Percentiles rank a stretch among this genome's conserved stretches.
phyloP scores from a whole-genome alignment of 2,888 invertebrate genomes.

The Volucella inanis region DNA sequence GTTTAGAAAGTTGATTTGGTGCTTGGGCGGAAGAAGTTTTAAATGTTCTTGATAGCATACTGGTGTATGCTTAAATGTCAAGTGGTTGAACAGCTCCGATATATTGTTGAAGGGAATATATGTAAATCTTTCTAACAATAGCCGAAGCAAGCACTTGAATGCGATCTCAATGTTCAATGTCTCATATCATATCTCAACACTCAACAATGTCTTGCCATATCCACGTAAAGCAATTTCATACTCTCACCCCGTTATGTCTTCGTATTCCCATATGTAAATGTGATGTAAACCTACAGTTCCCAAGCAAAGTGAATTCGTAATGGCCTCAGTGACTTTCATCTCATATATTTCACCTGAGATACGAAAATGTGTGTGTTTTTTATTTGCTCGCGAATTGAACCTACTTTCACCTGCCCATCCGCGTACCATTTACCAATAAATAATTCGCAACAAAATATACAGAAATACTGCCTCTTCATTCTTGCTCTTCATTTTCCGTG shows the following conservation, averaged over 20 bases:
- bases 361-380: too few relatives aligned
- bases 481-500: background rate
- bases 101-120: too few relatives aligned
- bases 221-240: background rate
- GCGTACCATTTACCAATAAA: slow-evolving; percentile 14
- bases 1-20: too few relatives aligned
- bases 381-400: slow-evolving; percentile 3
- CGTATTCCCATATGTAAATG: background rate
- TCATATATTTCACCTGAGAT: slow-evolving; percentile 12
- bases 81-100: too few relatives aligned
- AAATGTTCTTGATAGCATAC: too few relatives aligned
- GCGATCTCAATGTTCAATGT: too few relatives aligned
- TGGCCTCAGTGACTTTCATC: slow-evolving; percentile 15
- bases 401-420: too few relatives aligned
- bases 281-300: background rate
- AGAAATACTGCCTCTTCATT: background rate
- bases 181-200: too few relatives aligned
- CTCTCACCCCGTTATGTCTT: background rate
- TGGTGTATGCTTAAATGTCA: too few relatives aligned
- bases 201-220: background rate
- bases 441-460: slow-evolving; percentile 15
- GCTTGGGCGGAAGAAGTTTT: too few relatives aligned
- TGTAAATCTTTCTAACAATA: too few relatives aligned
- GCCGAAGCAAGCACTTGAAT: too few relatives aligned
- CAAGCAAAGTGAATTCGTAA: slow-evolving; percentile 11